Evolutionary conservation across 2,797 vertebrate species (phyloP).

Genomic region (Fratercula arctica): DNA sequence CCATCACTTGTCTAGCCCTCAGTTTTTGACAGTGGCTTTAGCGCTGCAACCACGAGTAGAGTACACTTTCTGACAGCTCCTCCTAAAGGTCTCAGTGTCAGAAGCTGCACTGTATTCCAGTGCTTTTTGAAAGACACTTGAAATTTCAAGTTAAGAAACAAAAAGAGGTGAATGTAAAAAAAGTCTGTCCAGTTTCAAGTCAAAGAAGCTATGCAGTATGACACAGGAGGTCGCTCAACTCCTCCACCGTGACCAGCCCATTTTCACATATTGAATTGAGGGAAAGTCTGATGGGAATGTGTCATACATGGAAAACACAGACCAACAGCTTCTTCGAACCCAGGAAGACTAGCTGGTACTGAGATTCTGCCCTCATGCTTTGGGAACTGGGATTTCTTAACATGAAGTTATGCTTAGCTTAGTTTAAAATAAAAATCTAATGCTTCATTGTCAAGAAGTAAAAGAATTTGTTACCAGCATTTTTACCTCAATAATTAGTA

Average conservation of each 20-base stretch:
- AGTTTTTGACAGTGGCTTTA: not conserved
- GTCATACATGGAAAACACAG: not conserved
- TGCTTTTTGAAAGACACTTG: slow-evolving; percentile 75
- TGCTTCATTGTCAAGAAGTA: not conserved
- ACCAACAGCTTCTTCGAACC: not conserved
- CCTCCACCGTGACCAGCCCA: not conserved
- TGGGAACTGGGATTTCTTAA: not conserved
- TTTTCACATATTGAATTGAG: not conserved
- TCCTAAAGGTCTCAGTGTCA: slow-evolving; percentile 81
- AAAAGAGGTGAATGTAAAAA: slow-evolving; percentile 78
- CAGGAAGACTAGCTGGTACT: not conserved
- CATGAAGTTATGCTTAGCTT: not conserved
- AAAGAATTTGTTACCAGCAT: not conserved
- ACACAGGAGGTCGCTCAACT: slow-evolving; percentile 44
- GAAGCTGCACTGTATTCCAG: slow-evolving; percentile 73
- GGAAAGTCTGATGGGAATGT: not conserved
- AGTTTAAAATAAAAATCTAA: not conserved
- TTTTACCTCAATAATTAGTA: not conserved
- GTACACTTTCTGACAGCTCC: slow-evolving; percentile 69
- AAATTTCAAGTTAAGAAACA: slow-evolving; percentile 82
- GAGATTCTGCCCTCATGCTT: not conserved
- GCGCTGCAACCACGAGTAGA: slow-evolving; percentile 61
- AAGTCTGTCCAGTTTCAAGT: slow-evolving; percentile 76
- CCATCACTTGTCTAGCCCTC: not conserved
- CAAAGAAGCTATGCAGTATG: not conserved